Evolutionary conservation across 1,140 invertebrate species (phyloP).

Genomic region (Euschistus heros): DNA sequence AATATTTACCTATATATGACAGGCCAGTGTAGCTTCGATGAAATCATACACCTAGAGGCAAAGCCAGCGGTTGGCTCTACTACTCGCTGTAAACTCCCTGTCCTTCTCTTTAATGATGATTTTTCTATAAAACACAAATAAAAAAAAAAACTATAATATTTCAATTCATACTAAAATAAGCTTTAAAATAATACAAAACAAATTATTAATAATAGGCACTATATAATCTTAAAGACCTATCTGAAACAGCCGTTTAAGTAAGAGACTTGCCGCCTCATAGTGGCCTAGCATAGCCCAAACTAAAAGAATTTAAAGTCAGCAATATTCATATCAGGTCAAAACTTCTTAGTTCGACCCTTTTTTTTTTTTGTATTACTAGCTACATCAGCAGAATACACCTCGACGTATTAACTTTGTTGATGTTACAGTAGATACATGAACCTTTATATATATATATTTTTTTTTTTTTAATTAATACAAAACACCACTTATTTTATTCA

Average conservation of each 20-base stretch:
- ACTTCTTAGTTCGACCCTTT: too few relatives aligned
- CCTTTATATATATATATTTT: too few relatives aligned
- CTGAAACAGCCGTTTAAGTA: neutral
- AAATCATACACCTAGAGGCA: constrained; percentile 33
- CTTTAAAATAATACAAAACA: too few relatives aligned
- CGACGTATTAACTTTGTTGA: too few relatives aligned
- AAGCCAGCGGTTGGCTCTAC: constrained; percentile 33
- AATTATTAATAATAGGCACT: neutral
- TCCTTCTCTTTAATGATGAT: constrained; percentile 32
- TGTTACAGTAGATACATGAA: too few relatives aligned
- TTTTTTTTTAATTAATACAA: too few relatives aligned
- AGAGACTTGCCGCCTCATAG: neutral
- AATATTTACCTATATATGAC: constrained; percentile 32
- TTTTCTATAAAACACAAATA: constrained; percentile 30
- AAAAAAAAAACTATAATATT: constrained; percentile 1
- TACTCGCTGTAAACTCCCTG: constrained; percentile 31
- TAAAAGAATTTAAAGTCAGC: too few relatives aligned
- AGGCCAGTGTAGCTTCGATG: constrained; percentile 32
- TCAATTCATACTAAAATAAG: neutral
- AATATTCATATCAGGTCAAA: too few relatives aligned
- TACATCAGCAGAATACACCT: too few relatives aligned
- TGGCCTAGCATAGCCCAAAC: too few relatives aligned
- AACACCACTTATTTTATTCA: too few relatives aligned
- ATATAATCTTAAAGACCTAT: neutral
- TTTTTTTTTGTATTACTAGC: too few relatives aligned